Conservation (phyloP, 2,888 invertebrate genomes). For the Diploptera punctata region DNA sequence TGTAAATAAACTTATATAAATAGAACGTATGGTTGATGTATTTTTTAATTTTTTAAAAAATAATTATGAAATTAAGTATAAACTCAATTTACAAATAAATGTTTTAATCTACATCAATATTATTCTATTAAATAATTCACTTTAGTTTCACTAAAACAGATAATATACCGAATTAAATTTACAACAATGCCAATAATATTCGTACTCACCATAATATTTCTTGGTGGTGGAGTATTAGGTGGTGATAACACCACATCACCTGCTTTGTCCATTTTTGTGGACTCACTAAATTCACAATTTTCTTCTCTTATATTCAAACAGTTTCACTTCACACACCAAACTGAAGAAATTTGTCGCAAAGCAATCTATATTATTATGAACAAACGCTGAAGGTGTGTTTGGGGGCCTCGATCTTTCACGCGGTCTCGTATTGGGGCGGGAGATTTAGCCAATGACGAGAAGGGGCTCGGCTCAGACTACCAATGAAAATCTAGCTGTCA, state of each 20-base stretch:
- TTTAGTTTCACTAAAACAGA: no score
- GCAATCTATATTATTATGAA: constrained; percentile 52
- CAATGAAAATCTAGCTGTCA: constrained; percentile 70
- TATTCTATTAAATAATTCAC: no score
- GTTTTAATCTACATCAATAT: no score
- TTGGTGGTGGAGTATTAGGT: constrained; percentile 40
- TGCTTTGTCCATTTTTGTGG: constrained; percentile 6
- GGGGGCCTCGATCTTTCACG: constrained; percentile 44
- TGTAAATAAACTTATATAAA: no score
- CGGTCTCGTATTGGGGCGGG: constrained; percentile 49
- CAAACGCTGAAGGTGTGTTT: constrained; percentile 53
- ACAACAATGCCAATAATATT: no score
- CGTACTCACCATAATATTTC: constrained; percentile 28
- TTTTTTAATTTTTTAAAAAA: no score
- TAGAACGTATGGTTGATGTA: no score
- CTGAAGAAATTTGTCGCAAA: constrained; percentile 25
- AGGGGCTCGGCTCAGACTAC: constrained; percentile 74
- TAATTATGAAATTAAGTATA: no score
- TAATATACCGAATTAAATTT: no score
- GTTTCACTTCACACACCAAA: constrained; percentile 29
- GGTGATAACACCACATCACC: constrained; percentile 37
- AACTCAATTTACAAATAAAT: no score
- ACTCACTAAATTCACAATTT: background rate
- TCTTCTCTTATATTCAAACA: background rate
- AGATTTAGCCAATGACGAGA: constrained; percentile 62